These are phyloP conservation scores for Synanthedon formicaeformis DNA, from an alignment of 2,888 invertebrate genomes.

Conservation along the genomic window DNA sequence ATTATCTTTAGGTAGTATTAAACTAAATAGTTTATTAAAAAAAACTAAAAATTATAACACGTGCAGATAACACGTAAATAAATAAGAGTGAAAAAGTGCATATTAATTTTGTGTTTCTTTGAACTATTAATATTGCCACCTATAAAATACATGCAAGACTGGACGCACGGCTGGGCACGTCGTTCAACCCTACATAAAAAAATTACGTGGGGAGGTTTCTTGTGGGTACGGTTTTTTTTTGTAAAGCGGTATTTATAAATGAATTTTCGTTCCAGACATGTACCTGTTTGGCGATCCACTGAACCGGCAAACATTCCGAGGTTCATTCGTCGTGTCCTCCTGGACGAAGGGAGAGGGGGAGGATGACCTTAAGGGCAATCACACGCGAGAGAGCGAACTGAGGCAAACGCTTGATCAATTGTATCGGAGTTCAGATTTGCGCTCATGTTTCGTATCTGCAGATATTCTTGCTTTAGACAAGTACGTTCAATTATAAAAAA, in stretches of 20 bases:
- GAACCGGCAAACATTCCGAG: constrained; percentile 85
- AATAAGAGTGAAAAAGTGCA: neutral
- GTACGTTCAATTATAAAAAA: constrained; percentile 42
- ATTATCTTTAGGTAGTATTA: too few relatives aligned
- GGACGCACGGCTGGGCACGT: neutral
- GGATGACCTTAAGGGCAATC: constrained; percentile 77
- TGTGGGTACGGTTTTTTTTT: constrained; percentile 2
- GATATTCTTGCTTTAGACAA: constrained; percentile 89
- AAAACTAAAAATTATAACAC: neutral
- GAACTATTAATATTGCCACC: neutral
- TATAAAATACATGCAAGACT: neutral
- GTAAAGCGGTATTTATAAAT: constrained; percentile 1
- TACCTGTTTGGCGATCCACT: constrained; percentile 78
- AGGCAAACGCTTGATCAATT: constrained; percentile 80
- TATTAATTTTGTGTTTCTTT: neutral
- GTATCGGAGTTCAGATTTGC: constrained; percentile 79
- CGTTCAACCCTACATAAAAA: neutral
- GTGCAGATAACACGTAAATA: neutral
- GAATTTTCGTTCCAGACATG: constrained; percentile 71
- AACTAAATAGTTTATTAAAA: neutral
- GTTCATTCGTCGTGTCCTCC: constrained; percentile 83
- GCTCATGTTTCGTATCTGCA: constrained; percentile 80
- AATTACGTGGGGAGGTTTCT: too few relatives aligned
- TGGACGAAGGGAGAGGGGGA: constrained; percentile 75
- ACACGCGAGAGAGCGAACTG: constrained; percentile 79